phyloP scores from a whole-genome alignment of 2,888 invertebrate species.

The Cremastinae sp. region DNA sequence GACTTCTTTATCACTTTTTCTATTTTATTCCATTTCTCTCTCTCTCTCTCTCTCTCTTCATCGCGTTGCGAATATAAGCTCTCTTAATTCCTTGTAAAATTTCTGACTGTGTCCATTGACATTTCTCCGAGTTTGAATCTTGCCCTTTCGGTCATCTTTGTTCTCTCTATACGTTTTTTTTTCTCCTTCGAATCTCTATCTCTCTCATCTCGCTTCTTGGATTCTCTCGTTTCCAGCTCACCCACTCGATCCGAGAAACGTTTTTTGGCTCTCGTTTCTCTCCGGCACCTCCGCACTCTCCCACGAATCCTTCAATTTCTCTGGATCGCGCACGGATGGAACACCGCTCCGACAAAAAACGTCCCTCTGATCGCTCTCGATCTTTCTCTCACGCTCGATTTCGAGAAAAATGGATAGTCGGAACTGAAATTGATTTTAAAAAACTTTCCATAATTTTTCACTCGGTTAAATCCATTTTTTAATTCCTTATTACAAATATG shows the following conservation, averaged over 20 bases:
- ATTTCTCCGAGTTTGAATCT: constrained; percentile 60
- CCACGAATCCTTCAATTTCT: constrained; percentile 45
- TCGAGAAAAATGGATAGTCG: constrained; percentile 7
- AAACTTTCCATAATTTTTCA: too few species aligned
- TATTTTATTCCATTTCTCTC: constrained; percentile 70
- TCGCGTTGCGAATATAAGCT: constrained; percentile 69
- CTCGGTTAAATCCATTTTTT: neutral
- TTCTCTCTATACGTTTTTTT: constrained; percentile 43
- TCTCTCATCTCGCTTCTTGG: constrained; percentile 53
- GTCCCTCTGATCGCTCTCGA: constrained; percentile 61
- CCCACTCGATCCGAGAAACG: constrained; percentile 45
- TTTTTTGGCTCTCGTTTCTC: constrained; percentile 54
- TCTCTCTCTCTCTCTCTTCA: too few species aligned
- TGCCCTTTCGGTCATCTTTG: constrained; percentile 42
- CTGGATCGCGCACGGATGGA: constrained; percentile 60
- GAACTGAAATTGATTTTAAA: neutral
- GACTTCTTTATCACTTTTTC: constrained; percentile 75
- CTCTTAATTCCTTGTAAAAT: constrained; percentile 78
- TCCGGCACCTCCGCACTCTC: constrained; percentile 59
- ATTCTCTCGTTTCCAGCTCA: constrained; percentile 55
- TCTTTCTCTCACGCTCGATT: constrained; percentile 68
- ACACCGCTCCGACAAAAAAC: constrained; percentile 54
- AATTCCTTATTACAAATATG: too few species aligned
- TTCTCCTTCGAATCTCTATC: constrained; percentile 48
- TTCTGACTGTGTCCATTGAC: constrained; percentile 71